Evolutionary conservation across 2,113 vertebrate genomes (phyloP).

Genomic region (Jaculus jaculus): DNA sequence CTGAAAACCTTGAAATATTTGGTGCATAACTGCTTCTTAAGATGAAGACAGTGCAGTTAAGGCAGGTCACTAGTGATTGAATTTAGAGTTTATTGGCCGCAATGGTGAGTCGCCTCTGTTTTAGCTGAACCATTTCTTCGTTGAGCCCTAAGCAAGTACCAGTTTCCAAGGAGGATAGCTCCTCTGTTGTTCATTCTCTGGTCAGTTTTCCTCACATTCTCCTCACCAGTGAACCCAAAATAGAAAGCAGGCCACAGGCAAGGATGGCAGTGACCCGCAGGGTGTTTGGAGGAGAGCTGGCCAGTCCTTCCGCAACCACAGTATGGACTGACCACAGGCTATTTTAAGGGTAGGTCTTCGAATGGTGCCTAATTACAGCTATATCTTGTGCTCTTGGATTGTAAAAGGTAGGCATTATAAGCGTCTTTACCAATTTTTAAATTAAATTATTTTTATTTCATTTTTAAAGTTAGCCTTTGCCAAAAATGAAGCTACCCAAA

Average conservation of each 20-base stretch:
- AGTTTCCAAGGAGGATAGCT: background rate
- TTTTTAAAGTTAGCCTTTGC: background rate
- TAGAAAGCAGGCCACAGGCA: background rate
- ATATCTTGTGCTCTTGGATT: background rate
- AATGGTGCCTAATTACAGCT: background rate
- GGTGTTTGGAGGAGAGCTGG: background rate
- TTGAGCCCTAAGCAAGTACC: background rate
- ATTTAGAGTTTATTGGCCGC: background rate
- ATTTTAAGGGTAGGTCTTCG: constrained; percentile 16
- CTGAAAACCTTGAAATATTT: background rate
- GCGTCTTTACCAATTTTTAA: background rate
- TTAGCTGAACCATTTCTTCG: background rate
- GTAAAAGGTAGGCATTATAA: background rate
- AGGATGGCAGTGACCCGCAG: background rate
- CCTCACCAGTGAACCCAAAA: background rate
- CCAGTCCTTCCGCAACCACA: background rate
- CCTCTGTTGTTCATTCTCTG: background rate
- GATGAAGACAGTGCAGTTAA: background rate
- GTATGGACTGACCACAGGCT: background rate
- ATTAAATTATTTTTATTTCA: constrained; percentile 28
- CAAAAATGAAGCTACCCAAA: background rate
- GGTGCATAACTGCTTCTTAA: background rate
- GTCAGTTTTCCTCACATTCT: background rate
- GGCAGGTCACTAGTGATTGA: background rate
- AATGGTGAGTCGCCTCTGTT: background rate